Base-by-base conservation (phyloP, 2,113 vertebrate species). In the Eira barbara region DNA sequence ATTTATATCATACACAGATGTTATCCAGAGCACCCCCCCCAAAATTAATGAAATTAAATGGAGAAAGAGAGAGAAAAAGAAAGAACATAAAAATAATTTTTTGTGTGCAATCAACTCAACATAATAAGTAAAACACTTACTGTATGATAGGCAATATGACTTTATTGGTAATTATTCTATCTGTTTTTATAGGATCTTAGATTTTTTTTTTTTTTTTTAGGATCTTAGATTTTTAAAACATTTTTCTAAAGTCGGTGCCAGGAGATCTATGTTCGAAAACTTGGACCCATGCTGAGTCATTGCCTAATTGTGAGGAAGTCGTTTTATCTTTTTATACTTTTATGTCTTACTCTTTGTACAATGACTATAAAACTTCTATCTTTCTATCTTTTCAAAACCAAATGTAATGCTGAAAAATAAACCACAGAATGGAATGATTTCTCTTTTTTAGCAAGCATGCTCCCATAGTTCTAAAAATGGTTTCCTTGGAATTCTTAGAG, bases 291-390 rank as follows among this genome's bases (percentile, higher is more conserved):
- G 63, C 91, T 97, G 95, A 94, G 39, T 95, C 73, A 91, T 42
- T 61, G 71, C 67, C 95, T 92, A 85, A 52, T 47, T 74, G 81
- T 82, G 65, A 80, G 20, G 76, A 97, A 97, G 47, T 76, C 12
- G 6, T 88, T 85, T 94, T 74, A 88, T 94, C 65, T 95, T 95
- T 94, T 94, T 73, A 89, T 81, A 81, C 17, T 85, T 95, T 91
- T 74, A 34, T 69, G 39, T 85, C 45, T 91, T 78, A 71, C 78
- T 74, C 55, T 89, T 95, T 55, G 36, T 17, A 81, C 47, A 76
- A 49, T 92, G 45, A 67, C n/a, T 47, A 11, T 47, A 87, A 55
- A 52, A 85, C 7, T 95, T 85, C 8, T 79, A 49, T 76, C 15
- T 29, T 42, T 78, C 74, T 78, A 47, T 78, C 73, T 86, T 95